Evolutionary conservation across 2,797 vertebrate genomes (phyloP).

Genomic region (Potorous gilbertii): DNA sequence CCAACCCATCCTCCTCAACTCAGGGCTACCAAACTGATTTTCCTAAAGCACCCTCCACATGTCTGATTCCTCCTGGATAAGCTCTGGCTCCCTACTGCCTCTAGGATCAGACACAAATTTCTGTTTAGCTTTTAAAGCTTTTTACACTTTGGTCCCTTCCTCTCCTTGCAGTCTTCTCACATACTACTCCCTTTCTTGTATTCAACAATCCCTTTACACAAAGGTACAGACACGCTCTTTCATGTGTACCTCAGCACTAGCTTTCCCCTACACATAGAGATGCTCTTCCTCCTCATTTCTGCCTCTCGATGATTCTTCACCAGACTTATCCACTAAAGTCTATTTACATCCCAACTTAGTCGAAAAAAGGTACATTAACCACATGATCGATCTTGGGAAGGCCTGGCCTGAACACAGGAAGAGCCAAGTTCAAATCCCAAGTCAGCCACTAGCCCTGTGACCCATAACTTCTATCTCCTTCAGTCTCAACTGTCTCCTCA

Average conservation of each 20-base stretch:
- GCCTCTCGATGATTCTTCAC: conserved; percentile 1
- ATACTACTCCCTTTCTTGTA: background rate
- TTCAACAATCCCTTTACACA: background rate
- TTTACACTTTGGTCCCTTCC: background rate
- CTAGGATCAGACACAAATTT: background rate
- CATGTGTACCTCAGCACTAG: background rate
- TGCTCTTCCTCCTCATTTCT: background rate
- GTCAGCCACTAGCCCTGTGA: background rate
- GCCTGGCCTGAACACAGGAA: background rate
- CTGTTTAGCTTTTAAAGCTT: background rate
- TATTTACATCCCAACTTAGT: conserved; percentile 14
- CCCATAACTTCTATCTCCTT: background rate
- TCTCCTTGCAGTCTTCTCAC: background rate
- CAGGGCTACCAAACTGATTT: background rate
- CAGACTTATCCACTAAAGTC: background rate
- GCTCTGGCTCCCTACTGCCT: background rate
- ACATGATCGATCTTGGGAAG: conserved; percentile 3
- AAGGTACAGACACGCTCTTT: background rate
- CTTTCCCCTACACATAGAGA: background rate
- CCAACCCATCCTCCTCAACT: background rate
- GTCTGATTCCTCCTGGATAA: background rate
- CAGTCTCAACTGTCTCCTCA: background rate
- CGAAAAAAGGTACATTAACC: conserved; percentile 19
- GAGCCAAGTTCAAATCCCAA: background rate
- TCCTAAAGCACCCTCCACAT: background rate